Evolutionary conservation across 2,888 invertebrate genomes (phyloP).

Genomic region (Gortyna flavago): DNA sequence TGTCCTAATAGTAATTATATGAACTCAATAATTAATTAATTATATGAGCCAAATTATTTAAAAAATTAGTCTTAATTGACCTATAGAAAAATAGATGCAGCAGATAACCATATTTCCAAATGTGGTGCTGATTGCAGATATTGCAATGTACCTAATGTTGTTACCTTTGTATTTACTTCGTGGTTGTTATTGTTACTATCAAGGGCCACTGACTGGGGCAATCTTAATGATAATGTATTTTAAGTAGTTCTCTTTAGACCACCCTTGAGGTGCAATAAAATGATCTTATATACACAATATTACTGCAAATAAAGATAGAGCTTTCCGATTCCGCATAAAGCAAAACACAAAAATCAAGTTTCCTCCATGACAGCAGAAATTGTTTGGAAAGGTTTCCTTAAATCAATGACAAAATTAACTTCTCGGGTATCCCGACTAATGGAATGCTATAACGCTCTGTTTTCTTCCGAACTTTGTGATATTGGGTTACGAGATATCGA

Average conservation of each 20-base stretch:
- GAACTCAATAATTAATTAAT: no score
- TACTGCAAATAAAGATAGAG: neutral
- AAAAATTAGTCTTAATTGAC: neutral
- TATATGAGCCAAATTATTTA: no score
- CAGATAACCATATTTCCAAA: neutral
- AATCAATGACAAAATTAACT: conserved; percentile 54
- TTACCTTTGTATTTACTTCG: neutral
- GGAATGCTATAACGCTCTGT: conserved; percentile 60
- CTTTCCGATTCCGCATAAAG: conserved; percentile 10
- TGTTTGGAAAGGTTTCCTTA: conserved; percentile 37
- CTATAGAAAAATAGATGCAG: neutral
- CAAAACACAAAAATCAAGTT: conserved; percentile 17
- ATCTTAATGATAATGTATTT: neutral
- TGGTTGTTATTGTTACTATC: neutral
- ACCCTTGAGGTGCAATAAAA: neutral
- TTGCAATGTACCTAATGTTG: neutral
- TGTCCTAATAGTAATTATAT: no score
- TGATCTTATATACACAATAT: neutral
- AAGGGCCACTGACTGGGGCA: neutral
- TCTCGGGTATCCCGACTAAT: conserved; percentile 57
- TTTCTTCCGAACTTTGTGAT: conserved; percentile 33
- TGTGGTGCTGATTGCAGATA: neutral
- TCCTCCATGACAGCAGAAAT: conserved; percentile 21
- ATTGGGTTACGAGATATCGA: conserved; percentile 40
- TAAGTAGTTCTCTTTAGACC: neutral